phyloP scores from a whole-genome alignment of 64 coral and sea anemone species.

The Exaiptasia diaphana region DNA sequence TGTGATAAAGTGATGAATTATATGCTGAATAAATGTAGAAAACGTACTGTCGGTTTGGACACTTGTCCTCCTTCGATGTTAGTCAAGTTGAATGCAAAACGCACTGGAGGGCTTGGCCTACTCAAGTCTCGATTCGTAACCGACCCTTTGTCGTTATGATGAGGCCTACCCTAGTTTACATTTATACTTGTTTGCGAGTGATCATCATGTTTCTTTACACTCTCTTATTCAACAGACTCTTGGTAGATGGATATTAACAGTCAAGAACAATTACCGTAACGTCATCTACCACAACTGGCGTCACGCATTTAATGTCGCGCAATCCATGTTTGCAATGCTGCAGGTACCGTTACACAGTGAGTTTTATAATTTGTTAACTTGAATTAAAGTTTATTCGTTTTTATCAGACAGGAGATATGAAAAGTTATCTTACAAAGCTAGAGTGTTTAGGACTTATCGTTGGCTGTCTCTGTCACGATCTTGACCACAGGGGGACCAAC shows the following conservation, averaged over 20 bases:
- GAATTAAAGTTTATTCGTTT: neutral
- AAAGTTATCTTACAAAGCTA: constrained; percentile 68
- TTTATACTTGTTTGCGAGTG: too few species aligned
- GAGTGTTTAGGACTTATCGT: constrained; percentile 91
- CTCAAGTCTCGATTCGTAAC: too few species aligned
- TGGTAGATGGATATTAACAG: constrained; percentile 85
- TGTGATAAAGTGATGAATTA: too few species aligned
- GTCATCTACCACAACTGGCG: constrained; percentile 99
- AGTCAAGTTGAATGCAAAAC: too few species aligned
- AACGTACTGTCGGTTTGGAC: too few species aligned
- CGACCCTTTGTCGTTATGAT: too few species aligned
- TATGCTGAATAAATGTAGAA: too few species aligned
- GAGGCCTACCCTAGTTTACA: too few species aligned
- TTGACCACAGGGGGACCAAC: constrained; percentile 98
- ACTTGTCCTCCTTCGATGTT: too few species aligned
- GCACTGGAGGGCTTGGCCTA: too few species aligned
- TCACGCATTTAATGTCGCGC: constrained; percentile 96
- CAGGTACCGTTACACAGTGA: constrained; percentile 14
- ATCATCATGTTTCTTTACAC: too few species aligned
- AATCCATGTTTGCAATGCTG: constrained; percentile 96
- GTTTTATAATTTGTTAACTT: neutral
- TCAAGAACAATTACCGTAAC: constrained; percentile 92
- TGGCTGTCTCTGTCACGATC: constrained; percentile 94
- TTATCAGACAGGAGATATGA: constrained; percentile 83
- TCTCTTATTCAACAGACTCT: too few species aligned